Percentiles rank a stretch among this genome's conserved stretches.
These are phyloP conservation scores for Thamnaconus septentrionalis DNA, from an alignment of 2,113 vertebrate species.

Conservation along the genomic window DNA sequence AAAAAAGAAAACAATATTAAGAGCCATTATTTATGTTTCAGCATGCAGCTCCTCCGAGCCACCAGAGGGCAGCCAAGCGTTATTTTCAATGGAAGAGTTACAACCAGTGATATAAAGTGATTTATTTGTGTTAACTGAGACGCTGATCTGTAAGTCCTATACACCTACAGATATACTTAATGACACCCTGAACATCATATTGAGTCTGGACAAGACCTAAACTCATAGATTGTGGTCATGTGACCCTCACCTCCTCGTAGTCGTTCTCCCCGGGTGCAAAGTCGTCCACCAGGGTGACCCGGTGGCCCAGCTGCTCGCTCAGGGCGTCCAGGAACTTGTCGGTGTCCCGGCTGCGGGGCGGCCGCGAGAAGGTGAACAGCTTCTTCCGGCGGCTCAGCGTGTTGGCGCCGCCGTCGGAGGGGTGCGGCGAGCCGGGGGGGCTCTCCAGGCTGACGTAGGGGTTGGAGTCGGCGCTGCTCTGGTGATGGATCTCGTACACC, in stretches of 20 bases:
- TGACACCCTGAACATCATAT: background rate
- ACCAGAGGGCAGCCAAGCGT: too few relatives aligned
- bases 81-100: too few relatives aligned
- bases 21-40: too few relatives aligned
- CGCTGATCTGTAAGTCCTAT: too few relatives aligned
- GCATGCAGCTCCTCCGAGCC: too few relatives aligned
- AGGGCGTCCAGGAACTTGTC: slow-evolving; percentile 92
- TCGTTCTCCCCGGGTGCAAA: slow-evolving; percentile 90
- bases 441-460: slow-evolving; percentile 96
- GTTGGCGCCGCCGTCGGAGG: slow-evolving; percentile 66
- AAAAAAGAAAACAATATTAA: too few relatives aligned
- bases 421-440: slow-evolving; percentile 84
- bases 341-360: slow-evolving; percentile 87
- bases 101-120: too few relatives aligned
- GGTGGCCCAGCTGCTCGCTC: slow-evolving; percentile 92
- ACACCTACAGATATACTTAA: background rate
- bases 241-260: slow-evolving; percentile 89
- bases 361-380: slow-evolving; percentile 92
- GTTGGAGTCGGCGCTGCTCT: slow-evolving; percentile 91
- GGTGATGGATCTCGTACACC: slow-evolving; percentile 82
- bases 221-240: too few relatives aligned
- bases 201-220: too few relatives aligned
- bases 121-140: too few relatives aligned
- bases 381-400: slow-evolving; percentile 83
- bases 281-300: slow-evolving; percentile 87